Evolutionary conservation across 2,888 invertebrate genomes (phyloP), one percentile per base, ranked within the genome.

Genomic region (Malthinus seriepunctatus): DNA sequence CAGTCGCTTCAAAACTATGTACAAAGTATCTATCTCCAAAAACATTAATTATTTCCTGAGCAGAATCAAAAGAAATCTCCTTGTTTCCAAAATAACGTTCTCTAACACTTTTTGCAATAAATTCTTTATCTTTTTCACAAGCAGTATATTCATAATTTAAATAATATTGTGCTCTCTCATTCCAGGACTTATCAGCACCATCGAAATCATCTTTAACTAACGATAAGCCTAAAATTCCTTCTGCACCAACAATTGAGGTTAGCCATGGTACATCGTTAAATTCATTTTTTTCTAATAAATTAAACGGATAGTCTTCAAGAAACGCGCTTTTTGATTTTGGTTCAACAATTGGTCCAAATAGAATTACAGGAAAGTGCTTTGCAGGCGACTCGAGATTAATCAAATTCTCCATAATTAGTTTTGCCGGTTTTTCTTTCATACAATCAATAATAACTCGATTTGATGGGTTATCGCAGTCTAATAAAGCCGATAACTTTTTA

Each of bases 221-320:
- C 2, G 1, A 5, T 0, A 39, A 1, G 6, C 3, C 39, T 8
- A 86, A 87, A n/a, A 88, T 79, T 56, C 90, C 90, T 73, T 91
- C 91, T 55, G 89, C 86, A 8, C 84, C 83, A 0, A 86, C 84
- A 44, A 87, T 83, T 3, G 86, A 84, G 0, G 84, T 81, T 49
- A 90, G 80, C 82, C 90, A 87, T 0, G 91, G 91, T 2, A 88
- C 71, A 59, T 86, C 83, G n/a, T 84, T 80, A 67, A 86, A 84
- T 6, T 39, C 39, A 14, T 82, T 77, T 0, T 88, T 88, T 4
- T 80, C 78, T 48, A 90, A 80, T 0, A 88, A 81, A 35, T 83
- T 82, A 65, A 81, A 82, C 0, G 91, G 90, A 49, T 85, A 80
- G 56, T 86, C 82, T 0, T 81, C 79, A 1, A 92, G 76, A 77